Evolutionary conservation across 2,113 vertebrate species (phyloP).

Genomic region (Cryptotis parvus): DNA sequence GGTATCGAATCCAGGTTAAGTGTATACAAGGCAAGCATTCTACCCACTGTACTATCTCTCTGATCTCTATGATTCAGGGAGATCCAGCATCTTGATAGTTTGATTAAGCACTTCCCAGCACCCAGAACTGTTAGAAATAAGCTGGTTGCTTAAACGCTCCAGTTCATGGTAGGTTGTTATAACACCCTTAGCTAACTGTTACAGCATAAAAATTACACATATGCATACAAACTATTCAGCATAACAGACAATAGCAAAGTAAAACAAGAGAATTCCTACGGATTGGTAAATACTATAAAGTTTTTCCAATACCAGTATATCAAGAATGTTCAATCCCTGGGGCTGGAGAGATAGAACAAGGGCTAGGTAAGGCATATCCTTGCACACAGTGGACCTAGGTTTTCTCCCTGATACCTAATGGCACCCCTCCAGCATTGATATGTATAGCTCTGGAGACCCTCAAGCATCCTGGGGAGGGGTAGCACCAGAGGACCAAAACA

Average conservation of each 20-base stretch:
- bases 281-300: background rate
- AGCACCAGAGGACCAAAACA: no score
- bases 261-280: background rate
- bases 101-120: background rate
- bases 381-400: no score
- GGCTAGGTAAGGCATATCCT: no score
- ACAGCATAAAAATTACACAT: background rate
- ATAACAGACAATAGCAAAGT: conserved; percentile 5
- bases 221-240: background rate
- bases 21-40: no score
- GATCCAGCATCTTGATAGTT: background rate
- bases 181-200: background rate
- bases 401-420: no score
- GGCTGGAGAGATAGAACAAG: no score
- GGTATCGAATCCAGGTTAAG: no score
- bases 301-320: background rate
- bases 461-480: no score
- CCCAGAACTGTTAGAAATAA: background rate
- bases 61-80: no score
- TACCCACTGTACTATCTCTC: no score
- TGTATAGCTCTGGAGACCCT: no score
- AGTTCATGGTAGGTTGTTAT: background rate
- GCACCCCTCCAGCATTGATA: no score
- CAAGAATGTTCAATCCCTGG: background rate
- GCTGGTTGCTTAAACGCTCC: background rate